Conservation (phyloP, 30 jellyfish, hydroid and myxozoan genomes). For the Aurelia aurita region DNA sequence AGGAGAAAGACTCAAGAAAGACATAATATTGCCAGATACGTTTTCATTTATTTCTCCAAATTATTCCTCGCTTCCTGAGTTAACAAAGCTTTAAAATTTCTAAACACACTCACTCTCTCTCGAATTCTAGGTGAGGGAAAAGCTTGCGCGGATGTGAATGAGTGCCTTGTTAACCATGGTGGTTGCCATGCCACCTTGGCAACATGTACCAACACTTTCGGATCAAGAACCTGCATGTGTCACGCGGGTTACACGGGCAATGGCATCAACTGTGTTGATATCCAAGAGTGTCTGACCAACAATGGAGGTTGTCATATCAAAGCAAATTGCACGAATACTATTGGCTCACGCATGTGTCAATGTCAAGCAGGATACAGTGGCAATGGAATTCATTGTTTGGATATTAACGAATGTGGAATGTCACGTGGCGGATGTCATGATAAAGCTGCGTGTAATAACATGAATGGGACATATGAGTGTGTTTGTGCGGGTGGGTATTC, state of each 20-base stretch:
- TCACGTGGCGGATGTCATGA: constrained; percentile 63
- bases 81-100: background rate
- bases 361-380: constrained; percentile 65
- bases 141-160: constrained; percentile 57
- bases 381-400: constrained; percentile 46
- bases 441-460: constrained; percentile 65
- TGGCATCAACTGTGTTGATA: constrained; percentile 65
- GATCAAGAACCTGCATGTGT: constrained; percentile 65
- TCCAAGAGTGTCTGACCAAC: constrained; percentile 64
- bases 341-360: constrained; percentile 53
- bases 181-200: constrained; percentile 41
- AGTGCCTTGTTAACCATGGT: constrained; percentile 42
- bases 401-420: constrained; percentile 53
- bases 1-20: too few relatives aligned
- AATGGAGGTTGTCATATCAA: constrained; percentile 49
- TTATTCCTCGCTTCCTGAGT: background rate
- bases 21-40: too few relatives aligned
- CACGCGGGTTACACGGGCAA: constrained; percentile 61
- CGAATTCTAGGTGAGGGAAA: constrained; percentile 28
- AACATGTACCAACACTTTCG: constrained; percentile 57
- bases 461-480: constrained; percentile 71
- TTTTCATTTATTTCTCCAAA: too few relatives aligned
- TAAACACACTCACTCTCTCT: background rate
- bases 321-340: constrained; percentile 65
- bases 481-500: constrained; percentile 52